Evolutionary conservation across 2,113 vertebrate genomes (phyloP).

Genomic region (Bubo bubo): DNA sequence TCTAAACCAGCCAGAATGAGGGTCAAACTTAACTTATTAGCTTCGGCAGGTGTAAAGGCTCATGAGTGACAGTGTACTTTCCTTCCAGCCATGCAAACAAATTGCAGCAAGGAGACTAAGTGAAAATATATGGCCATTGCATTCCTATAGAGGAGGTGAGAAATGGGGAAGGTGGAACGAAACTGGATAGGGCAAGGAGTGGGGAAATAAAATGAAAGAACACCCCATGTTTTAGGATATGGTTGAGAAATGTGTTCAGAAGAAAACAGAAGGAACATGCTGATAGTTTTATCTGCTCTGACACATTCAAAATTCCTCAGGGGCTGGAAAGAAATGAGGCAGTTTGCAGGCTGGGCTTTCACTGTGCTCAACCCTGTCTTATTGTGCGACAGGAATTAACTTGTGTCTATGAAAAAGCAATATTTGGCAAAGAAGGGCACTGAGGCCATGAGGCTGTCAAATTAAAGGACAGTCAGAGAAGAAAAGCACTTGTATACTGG

Average conservation of each 20-base stretch:
- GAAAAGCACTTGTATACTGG: not conserved
- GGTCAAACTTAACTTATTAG: not conserved
- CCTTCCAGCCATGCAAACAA: not conserved
- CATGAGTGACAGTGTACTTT: not conserved
- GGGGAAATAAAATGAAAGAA: not conserved
- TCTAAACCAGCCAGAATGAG: not conserved
- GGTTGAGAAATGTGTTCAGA: not conserved
- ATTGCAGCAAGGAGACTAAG: not conserved
- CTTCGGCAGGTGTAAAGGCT: conserved; percentile 25
- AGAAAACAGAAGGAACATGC: not conserved
- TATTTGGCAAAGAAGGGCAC: conserved; percentile 37
- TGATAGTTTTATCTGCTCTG: conserved; percentile 38
- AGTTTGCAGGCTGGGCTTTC: conserved; percentile 9
- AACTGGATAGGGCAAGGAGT: not conserved
- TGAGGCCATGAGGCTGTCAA: not conserved
- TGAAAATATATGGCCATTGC: not conserved
- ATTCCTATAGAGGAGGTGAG: not conserved
- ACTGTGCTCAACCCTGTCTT: not conserved
- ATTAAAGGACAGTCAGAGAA: not conserved
- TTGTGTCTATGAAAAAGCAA: conserved; percentile 40
- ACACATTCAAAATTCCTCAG: conserved; percentile 37
- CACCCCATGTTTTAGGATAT: not conserved
- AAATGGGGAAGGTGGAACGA: not conserved
- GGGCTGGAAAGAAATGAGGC: not conserved
- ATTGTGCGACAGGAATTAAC: conserved; percentile 1